Percentiles rank a stretch among this genome's conserved stretches.
These are phyloP conservation scores for Panulirus ornatus DNA, from an alignment of 1,140 invertebrate species.

Conservation along the genomic window DNA sequence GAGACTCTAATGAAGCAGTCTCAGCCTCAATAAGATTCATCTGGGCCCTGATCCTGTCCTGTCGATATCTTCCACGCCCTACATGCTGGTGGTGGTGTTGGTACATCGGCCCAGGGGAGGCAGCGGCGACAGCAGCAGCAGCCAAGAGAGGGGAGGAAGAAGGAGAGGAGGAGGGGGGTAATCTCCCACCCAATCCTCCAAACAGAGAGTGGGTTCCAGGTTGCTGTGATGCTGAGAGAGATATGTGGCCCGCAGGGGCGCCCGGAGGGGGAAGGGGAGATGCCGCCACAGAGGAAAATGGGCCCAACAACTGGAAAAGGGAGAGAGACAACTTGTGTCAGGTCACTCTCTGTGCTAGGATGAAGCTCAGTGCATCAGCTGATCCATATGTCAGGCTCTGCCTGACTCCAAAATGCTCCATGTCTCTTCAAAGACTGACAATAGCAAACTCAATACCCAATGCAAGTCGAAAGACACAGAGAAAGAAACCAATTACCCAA, in stretches of 20 bases:
- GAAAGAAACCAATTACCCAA: background rate
- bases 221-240: constrained; percentile 57
- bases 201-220: constrained; percentile 57
- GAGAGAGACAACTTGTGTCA: constrained; percentile 70
- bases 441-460: constrained; percentile 17
- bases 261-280: constrained; percentile 61
- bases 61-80: constrained; percentile 61
- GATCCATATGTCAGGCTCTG: constrained; percentile 9
- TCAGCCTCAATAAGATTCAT: constrained; percentile 65
- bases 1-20: constrained; percentile 59
- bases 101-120: constrained; percentile 15
- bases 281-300: constrained; percentile 70
- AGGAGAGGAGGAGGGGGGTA: constrained; percentile 61
- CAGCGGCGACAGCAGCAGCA: constrained; percentile 39
- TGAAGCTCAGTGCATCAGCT: constrained; percentile 15
- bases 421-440: constrained; percentile 24
- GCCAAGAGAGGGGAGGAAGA: constrained; percentile 58
- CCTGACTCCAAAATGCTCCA: constrained; percentile 6
- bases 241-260: constrained; percentile 61
- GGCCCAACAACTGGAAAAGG: constrained; percentile 75
- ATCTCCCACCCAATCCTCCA: constrained; percentile 35
- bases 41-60: constrained; percentile 70
- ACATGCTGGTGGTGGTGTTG: constrained; percentile 5
- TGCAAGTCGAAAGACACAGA: background rate
- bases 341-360: constrained; percentile 61